Evolutionary conservation across 2,888 invertebrate genomes (phyloP), one percentile per base, ranked within the genome.

Genomic region (Cryptus armator): DNA sequence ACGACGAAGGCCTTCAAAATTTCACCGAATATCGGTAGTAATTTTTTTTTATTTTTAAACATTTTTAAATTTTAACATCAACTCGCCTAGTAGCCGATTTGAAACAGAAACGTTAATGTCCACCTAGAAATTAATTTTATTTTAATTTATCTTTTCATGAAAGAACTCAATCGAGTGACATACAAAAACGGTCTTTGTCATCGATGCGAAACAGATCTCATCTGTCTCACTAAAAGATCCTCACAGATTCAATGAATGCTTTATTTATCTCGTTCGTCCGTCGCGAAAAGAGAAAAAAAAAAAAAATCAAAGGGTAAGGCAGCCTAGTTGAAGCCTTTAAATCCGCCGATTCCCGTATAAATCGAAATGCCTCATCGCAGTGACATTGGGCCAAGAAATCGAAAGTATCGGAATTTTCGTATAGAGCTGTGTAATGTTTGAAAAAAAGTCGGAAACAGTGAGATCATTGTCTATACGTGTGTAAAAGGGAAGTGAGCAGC

Each of bases 131-230:
- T 24, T 12, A 9, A 19, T 56, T 56, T 3, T 10, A 24, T 4
- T 9, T 19, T 19, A 53, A 53, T 19, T 9, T 24, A 44, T 3
- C 2, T 53, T 53, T 37, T 37, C 6, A 62, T 66, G 53, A 46
- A 44, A 19, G 19, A 19, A 16, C 53, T 19, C 19, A 16, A 53
- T 53, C 53, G 53, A 2, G 19, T 53, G 59, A 32, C 56, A 59
- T 88, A 92, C 90, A 91, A 92, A 92, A 92, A 91, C 90, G 89
- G 71, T 88, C 90, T 91, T 91, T 90, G 91, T 92, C 91, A 85
- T 88, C 86, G 86, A 88, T 80, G 83, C 87, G 77, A 86, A 75
- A 77, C 43, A 51, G 12, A 72, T 48, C 37, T 43, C 19, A 64
- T 37, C 56, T 6, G 53, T 19, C 44, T 56, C 46, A 32, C 68